phyloP scores from a whole-genome alignment of 2,888 invertebrate species.

The Rhyacophila evoluta region DNA sequence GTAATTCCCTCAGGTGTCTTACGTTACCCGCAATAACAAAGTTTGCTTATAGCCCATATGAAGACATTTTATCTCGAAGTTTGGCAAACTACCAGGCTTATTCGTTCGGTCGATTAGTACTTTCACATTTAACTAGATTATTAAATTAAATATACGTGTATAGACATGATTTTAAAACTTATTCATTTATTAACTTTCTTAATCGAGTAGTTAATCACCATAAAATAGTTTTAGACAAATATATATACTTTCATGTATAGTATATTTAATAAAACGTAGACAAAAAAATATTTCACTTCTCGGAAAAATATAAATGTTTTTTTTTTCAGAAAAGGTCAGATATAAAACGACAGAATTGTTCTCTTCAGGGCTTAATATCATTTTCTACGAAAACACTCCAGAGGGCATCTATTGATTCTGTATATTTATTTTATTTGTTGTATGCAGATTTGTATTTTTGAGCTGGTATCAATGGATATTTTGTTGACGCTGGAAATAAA shows the following conservation, averaged over 20 bases:
- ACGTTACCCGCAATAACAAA: slow-evolving; percentile 8
- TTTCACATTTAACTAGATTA: not conserved
- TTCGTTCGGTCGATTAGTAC: not conserved
- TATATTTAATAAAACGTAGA: too few relatives aligned
- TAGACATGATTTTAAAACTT: too few relatives aligned
- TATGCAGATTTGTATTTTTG: not conserved
- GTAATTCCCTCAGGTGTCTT: not conserved
- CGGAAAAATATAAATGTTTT: not conserved
- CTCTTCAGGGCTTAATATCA: not conserved
- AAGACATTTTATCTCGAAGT: not conserved
- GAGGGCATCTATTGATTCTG: not conserved
- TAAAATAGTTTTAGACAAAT: too few relatives aligned
- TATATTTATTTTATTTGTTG: not conserved
- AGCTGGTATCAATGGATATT: not conserved
- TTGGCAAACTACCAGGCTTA: not conserved
- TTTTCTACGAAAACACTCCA: not conserved
- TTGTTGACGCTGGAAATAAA: not conserved
- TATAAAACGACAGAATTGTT: not conserved
- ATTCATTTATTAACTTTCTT: too few relatives aligned
- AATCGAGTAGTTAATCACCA: too few relatives aligned
- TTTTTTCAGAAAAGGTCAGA: not conserved
- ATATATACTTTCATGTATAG: too few relatives aligned
- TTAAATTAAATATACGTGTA: too few relatives aligned
- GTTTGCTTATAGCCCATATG: not conserved
- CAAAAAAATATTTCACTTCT: too few relatives aligned